Base-by-base conservation (phyloP, 2,888 invertebrate species). In the Tortricodes alternella region DNA sequence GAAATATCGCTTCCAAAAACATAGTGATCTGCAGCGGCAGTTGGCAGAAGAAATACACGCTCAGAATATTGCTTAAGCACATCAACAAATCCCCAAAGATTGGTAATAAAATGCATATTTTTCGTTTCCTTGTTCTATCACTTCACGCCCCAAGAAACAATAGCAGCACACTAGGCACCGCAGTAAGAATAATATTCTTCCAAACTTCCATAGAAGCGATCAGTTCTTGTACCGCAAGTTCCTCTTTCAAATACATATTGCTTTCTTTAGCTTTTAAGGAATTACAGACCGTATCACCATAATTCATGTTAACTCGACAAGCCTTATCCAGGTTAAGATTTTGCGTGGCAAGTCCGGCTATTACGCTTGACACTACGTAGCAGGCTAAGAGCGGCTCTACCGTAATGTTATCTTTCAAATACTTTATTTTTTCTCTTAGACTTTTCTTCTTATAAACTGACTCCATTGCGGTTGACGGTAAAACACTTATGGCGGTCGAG, bases 261-360 rank as follows among this genome's bases (percentile, higher is more conserved):
- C 43, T 13, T 34, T 32, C 8, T 24, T 24, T 34, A 23, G 89
- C 85, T 0, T 93, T 92, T n/a, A 95, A 76, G 0, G 95, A 94
- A 64, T 92, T 92, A 74, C 95, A 95, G 5, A 96, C 92, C 68
- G 93, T 92, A 35, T 91, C 88, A 2, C 93, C 91, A 68, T 94
- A 96, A 21, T 91, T 93, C 60, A 96, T 89, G 76, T 97, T 96
- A 0, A 96, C 96, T 37, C 95, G 88, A 71, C 97, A 97, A 0
- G 96, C 96, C 76, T 96, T 96, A 80, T 96, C 96, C 63, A 96
- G 83, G 76, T 95, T 95, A 37, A 96, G 82, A 84, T 96, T 96
- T 81, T 96, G 96, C 35, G 95, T 19, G 15, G 96, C 96, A 62
- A 96, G 75, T 13, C 94, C 94, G 0, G 96, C 94, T 39, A 93